These are phyloP conservation scores for Notarius quadriscutis DNA, from an alignment of 2,113 vertebrate species.

Conservation along the genomic window DNA sequence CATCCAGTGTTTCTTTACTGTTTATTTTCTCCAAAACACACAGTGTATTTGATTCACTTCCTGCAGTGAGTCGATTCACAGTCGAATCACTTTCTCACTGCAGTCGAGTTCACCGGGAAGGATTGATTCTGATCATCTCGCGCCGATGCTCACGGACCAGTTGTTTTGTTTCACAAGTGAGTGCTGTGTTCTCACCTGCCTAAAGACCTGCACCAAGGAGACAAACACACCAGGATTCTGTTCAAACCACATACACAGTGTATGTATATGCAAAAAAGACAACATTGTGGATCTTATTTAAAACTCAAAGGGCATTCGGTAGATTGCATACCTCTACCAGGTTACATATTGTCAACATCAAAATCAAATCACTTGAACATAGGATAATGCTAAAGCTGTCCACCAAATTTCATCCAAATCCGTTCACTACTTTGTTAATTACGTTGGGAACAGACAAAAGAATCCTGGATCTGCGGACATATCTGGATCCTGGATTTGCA, in stretches of 20 bases:
- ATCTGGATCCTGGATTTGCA: too few relatives aligned
- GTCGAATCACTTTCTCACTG: too few relatives aligned
- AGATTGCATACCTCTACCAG: too few relatives aligned
- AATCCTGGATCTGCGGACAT: too few relatives aligned
- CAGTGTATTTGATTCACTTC: neutral
- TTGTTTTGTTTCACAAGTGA: neutral
- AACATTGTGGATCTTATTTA: slow-evolving; percentile 28
- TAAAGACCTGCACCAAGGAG: neutral
- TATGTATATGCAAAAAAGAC: neutral
- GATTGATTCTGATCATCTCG: neutral
- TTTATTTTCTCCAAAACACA: neutral
- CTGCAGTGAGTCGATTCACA: neutral
- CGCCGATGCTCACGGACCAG: too few relatives aligned
- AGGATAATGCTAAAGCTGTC: too few relatives aligned
- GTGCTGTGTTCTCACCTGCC: neutral
- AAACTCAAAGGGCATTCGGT: neutral
- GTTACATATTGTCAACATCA: too few relatives aligned
- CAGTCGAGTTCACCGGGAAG: neutral
- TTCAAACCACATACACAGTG: neutral
- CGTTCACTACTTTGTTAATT: too few relatives aligned
- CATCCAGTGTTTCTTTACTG: neutral
- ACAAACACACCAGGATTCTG: neutral
- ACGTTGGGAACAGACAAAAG: too few relatives aligned
- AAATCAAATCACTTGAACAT: too few relatives aligned
- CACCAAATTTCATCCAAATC: too few relatives aligned